Evolutionary conservation across 2,888 invertebrate genomes (phyloP).

Genomic region (Baronia brevicornis): DNA sequence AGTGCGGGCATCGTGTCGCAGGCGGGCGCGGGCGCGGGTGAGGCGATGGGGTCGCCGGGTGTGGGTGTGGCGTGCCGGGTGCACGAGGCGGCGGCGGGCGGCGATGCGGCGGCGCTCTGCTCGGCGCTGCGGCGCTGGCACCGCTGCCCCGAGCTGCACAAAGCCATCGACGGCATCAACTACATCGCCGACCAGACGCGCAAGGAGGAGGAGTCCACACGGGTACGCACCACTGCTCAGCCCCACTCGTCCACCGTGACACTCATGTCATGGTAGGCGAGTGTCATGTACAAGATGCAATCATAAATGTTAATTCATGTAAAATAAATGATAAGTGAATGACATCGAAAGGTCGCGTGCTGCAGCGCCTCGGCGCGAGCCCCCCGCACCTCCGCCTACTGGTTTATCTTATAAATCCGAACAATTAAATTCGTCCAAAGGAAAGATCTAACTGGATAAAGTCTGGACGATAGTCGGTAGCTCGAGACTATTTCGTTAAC

Average conservation of each 20-base stretch:
- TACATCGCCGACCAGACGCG: constrained; percentile 95
- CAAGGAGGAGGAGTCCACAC: constrained; percentile 92
- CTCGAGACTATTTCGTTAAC: too few relatives aligned
- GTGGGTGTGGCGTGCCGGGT: too few relatives aligned
- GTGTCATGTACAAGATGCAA: too few relatives aligned
- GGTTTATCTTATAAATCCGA: too few relatives aligned
- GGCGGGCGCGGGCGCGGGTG: constrained; percentile 30
- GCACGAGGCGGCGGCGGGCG: constrained; percentile 74
- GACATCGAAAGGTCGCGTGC: too few relatives aligned
- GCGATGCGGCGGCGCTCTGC: constrained; percentile 75
- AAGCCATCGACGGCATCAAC: constrained; percentile 93
- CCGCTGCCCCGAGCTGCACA: constrained; percentile 92
- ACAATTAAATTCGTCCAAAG: too few relatives aligned
- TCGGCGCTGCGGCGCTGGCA: constrained; percentile 86
- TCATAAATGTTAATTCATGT: too few relatives aligned
- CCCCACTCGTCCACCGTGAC: not conserved
- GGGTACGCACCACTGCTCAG: constrained; percentile 77
- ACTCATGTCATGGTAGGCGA: not conserved
- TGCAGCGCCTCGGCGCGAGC: too few relatives aligned
- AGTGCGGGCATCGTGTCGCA: constrained; percentile 22
- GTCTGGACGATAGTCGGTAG: too few relatives aligned
- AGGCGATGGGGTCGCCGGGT: constrained; percentile 35
- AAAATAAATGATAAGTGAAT: too few relatives aligned
- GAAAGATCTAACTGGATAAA: too few relatives aligned
- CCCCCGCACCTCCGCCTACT: too few relatives aligned